A percentile compares a stretch with the other conserved stretches of the same genome.
These are phyloP conservation scores for Melitaea athalia DNA, from an alignment of 2,888 invertebrate genomes.

Conservation along the genomic window DNA sequence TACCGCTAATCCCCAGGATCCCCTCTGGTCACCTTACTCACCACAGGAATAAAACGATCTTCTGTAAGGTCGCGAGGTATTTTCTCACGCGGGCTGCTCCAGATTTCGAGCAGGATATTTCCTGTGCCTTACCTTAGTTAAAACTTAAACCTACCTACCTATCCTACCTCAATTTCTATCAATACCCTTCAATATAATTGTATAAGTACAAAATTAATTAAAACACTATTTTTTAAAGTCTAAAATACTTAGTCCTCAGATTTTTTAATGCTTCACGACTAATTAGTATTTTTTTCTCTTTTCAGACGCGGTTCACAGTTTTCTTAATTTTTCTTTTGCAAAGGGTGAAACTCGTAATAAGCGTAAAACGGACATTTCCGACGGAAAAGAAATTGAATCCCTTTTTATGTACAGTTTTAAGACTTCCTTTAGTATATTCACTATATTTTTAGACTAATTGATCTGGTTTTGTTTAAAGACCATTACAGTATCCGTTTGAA, in stretches of 20 bases:
- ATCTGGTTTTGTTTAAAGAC: too few relatives aligned
- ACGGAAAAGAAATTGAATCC: conserved; percentile 5
- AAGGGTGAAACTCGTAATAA: conserved; percentile 10
- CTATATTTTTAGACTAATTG: too few relatives aligned
- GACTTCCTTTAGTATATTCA: not conserved
- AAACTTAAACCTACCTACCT: too few relatives aligned
- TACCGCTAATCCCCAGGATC: too few relatives aligned
- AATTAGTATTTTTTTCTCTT: conserved; percentile 21
- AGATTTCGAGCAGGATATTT: too few relatives aligned
- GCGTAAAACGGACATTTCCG: conserved; percentile 10
- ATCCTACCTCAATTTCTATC: not conserved
- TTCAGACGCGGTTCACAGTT: conserved; percentile 20
- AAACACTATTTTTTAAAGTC: not conserved
- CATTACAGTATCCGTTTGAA: too few relatives aligned
- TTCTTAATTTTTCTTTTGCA: not conserved
- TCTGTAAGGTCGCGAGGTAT: too few relatives aligned
- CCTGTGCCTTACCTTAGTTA: too few relatives aligned
- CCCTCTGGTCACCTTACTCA: too few relatives aligned
- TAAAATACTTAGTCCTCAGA: not conserved
- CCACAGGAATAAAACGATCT: too few relatives aligned
- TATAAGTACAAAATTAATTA: too few relatives aligned
- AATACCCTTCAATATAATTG: not conserved
- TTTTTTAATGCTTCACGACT: not conserved
- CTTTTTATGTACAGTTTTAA: conserved; percentile 1
- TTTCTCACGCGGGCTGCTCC: too few relatives aligned